Percentiles rank a stretch among this genome's conserved stretches.
These are phyloP conservation scores for Eubasilissa regina DNA, from an alignment of 1,140 invertebrate species.

Conservation along the genomic window DNA sequence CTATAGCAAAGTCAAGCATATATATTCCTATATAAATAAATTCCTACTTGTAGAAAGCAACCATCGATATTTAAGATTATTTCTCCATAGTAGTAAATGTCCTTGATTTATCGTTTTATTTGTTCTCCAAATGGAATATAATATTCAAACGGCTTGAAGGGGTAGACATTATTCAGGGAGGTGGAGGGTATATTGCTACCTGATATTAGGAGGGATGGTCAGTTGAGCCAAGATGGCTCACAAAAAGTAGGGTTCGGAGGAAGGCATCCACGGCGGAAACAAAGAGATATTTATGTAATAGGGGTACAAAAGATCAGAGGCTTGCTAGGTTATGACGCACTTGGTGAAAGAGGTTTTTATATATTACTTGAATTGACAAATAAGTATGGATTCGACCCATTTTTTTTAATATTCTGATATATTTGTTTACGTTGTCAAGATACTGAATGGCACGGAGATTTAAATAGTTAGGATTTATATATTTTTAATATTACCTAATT, in stretches of 20 bases:
- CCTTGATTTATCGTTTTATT: slow-evolving; percentile 27
- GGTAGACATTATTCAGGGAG: slow-evolving; percentile 12
- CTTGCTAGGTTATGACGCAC: background rate
- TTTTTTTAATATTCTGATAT: too few species aligned
- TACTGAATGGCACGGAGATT: too few species aligned
- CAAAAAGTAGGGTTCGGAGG: background rate
- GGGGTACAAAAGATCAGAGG: background rate
- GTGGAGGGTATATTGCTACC: slow-evolving; percentile 1
- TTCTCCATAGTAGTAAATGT: slow-evolving; percentile 7
- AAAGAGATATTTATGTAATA: background rate
- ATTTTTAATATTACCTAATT: too few species aligned
- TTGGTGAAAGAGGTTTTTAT: background rate
- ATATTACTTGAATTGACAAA: too few species aligned
- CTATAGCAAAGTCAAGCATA: too few species aligned
- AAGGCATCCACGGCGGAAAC: background rate
- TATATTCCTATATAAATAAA: too few species aligned
- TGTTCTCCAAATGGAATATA: slow-evolving; percentile 23
- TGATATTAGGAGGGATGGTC: background rate
- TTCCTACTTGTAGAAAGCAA: background rate
- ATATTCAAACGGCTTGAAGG: slow-evolving; percentile 14
- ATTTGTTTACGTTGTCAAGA: too few species aligned
- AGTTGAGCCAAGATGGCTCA: slow-evolving; percentile 13
- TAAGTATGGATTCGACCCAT: too few species aligned
- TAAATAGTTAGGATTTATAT: too few species aligned
- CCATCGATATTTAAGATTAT: slow-evolving; percentile 3